Evolutionary conservation across 1,140 invertebrate genomes (phyloP), one percentile per base, ranked within the genome.

Genomic region (Nephotettix cincticeps): DNA sequence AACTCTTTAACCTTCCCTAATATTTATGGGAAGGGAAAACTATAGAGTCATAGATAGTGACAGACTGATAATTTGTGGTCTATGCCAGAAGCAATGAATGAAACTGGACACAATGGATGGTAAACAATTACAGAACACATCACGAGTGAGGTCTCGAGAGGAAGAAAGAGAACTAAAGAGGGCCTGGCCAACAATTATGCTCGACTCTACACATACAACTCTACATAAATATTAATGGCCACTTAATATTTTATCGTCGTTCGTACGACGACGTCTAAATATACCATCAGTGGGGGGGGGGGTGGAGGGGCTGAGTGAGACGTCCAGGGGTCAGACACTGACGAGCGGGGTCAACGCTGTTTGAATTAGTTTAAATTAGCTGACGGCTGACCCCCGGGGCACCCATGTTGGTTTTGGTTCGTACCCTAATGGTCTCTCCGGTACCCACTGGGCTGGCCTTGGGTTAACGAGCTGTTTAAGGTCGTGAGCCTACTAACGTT

Each of bases 341-440:
- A 51, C 47, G 47, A 51, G 47, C 4, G 56, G 25, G 56, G 56
- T 61, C 56, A 61, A 4, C 21, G 25, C 56, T 61, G 56, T 61
- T 61, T 61, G 56, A 61, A 61, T 61, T 61, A 61, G 56, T 61
- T 61, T 61, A 61, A 61, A 61, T 61, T 61, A 61, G 56, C 56
- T 61, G 56, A 61, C 56, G 56, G 56, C 56, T 51, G 47, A 51
- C 47, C 47, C 47, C 6, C 47, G n/a, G 47, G 47, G 47, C 47
- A 51, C 47, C 25, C 9, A 14, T 61, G 56, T 25, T 61, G 56
- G 27, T 61, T 25, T 61, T 61, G 56, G 56, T 61, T 4, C n/a
- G 21, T 23, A 25, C 56, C 6, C 56, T 61, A 61, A 61, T 61
- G 56, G 47, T 21, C 25, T 61, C 56, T 36, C 32, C 14, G 32